Base-by-base conservation (phyloP, 2,797 vertebrate genomes). In the Catharus ustulatus region DNA sequence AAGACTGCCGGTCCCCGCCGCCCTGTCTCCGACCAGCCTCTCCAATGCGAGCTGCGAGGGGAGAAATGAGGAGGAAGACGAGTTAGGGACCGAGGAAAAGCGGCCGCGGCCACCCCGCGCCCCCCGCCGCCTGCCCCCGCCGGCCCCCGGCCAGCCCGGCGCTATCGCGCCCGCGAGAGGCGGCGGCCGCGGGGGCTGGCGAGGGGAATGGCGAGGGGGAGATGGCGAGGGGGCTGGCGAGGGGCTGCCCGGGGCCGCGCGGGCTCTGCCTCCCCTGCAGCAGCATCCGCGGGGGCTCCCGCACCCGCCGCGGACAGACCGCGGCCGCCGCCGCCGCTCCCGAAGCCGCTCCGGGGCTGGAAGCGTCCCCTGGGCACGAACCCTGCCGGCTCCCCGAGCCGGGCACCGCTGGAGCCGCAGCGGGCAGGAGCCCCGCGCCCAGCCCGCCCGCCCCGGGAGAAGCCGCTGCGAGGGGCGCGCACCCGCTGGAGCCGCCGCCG, bases 391-490 rank as follows among this genome's bases (percentile, higher is more conserved):
- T 72, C 34, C 52, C 29, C 17, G 30, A 38, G 82, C 86, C 58
- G 78, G 78, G 68, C 63, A 63, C 38, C n/a, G n/a, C 74, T 24
- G 23, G 54, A 68, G 46, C 57, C 20, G 57, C 45, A 63, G 66
- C 55, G 42, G 66, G 66, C 87, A 49, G 34, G 84, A 89, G 92
- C 93, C 87, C 90, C 67, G 54, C 27, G 59, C 24, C n/a, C 75
- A 61, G 74, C 91, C 93, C 87, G 57, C 93, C 92, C 72, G 63
- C 88, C 89, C 96, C 94, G 91, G 94, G 94, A 95, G 84, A 89
- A 95, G 77, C 89, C 66, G 89, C 59, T 32, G 91, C 75, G 59
- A 85, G 90, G 87, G 74, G 30, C 67, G 90, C 75, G 88, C 84
- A 73, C 81, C 95, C 94, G 89, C 85, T 58, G 90, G 89, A 84